Conservation (phyloP, 2,888 invertebrate species). For the Chrysopilus asiliformis region DNA sequence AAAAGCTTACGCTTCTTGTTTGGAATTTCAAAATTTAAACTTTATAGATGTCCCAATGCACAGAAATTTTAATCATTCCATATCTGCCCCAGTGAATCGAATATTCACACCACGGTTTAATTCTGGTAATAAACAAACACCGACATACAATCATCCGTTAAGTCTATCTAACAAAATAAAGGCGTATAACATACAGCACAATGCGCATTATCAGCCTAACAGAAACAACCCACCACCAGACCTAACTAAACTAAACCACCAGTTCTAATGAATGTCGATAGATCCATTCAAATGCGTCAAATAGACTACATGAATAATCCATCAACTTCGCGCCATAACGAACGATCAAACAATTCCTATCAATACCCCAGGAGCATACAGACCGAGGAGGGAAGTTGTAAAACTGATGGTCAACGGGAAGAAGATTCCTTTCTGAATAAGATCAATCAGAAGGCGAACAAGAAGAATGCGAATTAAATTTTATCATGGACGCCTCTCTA, state of each 20-base stretch:
- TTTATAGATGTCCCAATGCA: background rate
- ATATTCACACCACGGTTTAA: too few relatives aligned
- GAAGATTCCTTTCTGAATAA: too few relatives aligned
- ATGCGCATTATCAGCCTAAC: too few relatives aligned
- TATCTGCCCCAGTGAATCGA: too few relatives aligned
- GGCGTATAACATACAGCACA: too few relatives aligned
- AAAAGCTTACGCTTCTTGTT: constrained; percentile 3
- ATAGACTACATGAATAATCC: constrained; percentile 1
- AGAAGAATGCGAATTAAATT: background rate
- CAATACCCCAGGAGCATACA: background rate
- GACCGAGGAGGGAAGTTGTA: background rate
- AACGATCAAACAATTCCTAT: background rate
- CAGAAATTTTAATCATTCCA: too few relatives aligned
- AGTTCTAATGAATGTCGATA: too few relatives aligned
- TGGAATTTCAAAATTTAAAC: constrained; percentile 1
- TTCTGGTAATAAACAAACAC: background rate
- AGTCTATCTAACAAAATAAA: too few relatives aligned
- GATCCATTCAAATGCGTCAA: constrained; percentile 1
- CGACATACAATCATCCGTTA: background rate
- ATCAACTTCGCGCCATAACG: background rate
- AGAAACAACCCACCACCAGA: background rate
- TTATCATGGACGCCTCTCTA: constrained; percentile 4
- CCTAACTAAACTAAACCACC: constrained; percentile 1
- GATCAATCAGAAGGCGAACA: too few relatives aligned
- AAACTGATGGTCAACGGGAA: background rate